Evolutionary conservation across 2,113 vertebrate genomes (phyloP).

Genomic region (Gopherus evgoodei): DNA sequence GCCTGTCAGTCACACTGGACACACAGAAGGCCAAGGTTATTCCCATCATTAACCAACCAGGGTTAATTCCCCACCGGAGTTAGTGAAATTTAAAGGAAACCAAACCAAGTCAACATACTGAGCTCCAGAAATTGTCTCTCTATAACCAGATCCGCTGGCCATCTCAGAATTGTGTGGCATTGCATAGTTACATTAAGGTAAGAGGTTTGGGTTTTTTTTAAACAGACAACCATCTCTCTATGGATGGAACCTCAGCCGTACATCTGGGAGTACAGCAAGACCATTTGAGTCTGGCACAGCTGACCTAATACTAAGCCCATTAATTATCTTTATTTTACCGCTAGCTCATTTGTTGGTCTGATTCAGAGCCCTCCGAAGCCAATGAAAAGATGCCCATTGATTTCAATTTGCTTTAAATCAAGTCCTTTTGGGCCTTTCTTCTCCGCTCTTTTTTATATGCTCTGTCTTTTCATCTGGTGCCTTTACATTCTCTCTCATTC

Average conservation of each 20-base stretch:
- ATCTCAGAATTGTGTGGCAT: not conserved
- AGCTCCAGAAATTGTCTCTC: not conserved
- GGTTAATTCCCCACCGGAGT: not conserved
- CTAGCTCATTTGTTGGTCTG: not conserved
- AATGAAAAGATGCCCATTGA: not conserved
- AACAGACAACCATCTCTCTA: not conserved
- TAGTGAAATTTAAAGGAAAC: constrained; percentile 8
- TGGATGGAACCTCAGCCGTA: not conserved
- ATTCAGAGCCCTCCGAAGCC: not conserved
- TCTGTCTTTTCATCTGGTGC: not conserved
- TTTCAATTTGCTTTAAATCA: not conserved
- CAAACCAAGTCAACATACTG: not conserved
- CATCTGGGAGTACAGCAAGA: not conserved
- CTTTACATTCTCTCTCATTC: not conserved
- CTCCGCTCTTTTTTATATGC: not conserved
- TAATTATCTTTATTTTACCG: not conserved
- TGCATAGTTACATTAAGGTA: not conserved
- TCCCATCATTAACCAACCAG: not conserved
- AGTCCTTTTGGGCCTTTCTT: not conserved
- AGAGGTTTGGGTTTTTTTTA: not conserved
- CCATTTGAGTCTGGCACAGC: not conserved
- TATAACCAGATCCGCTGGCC: not conserved
- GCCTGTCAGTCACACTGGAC: constrained; percentile 10
- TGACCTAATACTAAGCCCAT: not conserved
- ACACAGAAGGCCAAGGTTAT: constrained; percentile 24